These are phyloP conservation scores for Asarcornis scutulata DNA, from an alignment of 2,113 vertebrate species.

Conservation along the genomic window DNA sequence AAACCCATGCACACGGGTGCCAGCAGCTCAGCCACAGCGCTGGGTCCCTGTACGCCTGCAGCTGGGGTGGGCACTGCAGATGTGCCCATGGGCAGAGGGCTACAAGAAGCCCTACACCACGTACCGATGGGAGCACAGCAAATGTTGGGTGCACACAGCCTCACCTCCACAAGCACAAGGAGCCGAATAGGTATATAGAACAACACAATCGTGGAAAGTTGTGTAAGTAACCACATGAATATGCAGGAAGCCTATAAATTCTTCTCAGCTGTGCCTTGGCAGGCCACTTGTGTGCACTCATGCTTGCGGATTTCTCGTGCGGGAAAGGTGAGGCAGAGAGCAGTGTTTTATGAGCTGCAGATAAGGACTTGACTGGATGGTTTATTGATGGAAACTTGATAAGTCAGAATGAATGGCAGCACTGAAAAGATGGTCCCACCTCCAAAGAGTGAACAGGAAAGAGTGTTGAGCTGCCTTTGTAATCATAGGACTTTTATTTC, in stretches of 20 bases:
- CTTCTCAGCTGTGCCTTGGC: neutral
- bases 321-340: neutral
- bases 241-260: neutral
- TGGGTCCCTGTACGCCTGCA: neutral
- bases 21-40: neutral
- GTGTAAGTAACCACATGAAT: neutral
- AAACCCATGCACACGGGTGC: fast-evolving
- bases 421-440: neutral
- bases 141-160: neutral
- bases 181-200: neutral
- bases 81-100: neutral
- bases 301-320: neutral
- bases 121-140: neutral
- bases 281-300: neutral
- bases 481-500: neutral
- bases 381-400: neutral
- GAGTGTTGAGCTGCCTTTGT: neutral
- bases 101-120: neutral
- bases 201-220: neutral
- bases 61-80: neutral
- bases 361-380: neutral
- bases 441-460: neutral
- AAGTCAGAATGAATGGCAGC: neutral
- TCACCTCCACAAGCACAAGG: neutral
- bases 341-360: neutral